phyloP scores from a whole-genome alignment of 2,113 vertebrate genomes.

The Castor canadensis region DNA sequence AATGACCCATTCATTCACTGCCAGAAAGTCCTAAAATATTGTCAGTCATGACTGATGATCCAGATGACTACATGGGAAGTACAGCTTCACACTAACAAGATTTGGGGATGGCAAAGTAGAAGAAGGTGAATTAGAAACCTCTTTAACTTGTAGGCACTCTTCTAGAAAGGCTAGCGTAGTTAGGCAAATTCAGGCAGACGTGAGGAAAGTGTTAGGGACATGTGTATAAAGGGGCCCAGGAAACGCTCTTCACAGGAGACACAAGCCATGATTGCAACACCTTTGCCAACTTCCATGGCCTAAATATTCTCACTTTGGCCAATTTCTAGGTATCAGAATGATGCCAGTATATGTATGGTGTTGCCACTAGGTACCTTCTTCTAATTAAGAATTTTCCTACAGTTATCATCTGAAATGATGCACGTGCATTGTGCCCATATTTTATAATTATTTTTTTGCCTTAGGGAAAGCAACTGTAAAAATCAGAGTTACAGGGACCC shows the following conservation, averaged over 20 bases:
- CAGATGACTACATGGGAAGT: neutral
- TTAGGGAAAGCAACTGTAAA: conserved; percentile 1
- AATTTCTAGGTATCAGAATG: neutral
- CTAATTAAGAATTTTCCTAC: neutral
- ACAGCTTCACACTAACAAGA: neutral
- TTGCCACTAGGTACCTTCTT: too few species aligned
- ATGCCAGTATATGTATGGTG: neutral
- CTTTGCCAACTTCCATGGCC: neutral
- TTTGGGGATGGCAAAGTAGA: neutral
- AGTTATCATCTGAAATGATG: neutral
- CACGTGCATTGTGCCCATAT: neutral
- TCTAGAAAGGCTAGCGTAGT: neutral
- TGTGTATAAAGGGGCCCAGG: neutral
- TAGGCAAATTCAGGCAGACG: neutral
- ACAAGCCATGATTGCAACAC: neutral
- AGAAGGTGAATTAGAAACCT: neutral
- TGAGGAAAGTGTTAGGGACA: neutral
- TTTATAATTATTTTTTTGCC: neutral
- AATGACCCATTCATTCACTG: neutral
- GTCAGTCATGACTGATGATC: neutral
- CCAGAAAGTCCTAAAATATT: neutral
- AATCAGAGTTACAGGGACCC: neutral
- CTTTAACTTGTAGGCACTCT: neutral
- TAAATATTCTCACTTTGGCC: neutral
- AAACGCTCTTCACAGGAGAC: neutral